phyloP scores from a whole-genome alignment of 1,140 invertebrate genomes.

The Ephestia elutella region DNA sequence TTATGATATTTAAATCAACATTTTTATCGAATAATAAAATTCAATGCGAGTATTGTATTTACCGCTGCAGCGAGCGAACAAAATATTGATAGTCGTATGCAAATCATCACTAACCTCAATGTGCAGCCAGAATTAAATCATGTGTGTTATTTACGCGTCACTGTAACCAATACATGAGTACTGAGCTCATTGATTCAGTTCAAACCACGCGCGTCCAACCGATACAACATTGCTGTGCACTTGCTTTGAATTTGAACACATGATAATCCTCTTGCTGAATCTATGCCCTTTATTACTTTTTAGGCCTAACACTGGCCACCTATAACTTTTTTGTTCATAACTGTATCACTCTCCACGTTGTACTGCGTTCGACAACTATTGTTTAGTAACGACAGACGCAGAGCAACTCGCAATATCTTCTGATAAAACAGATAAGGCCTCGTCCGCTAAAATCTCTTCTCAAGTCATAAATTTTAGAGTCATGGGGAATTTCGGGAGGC shows the following conservation, averaged over 20 bases:
- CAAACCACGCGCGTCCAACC: not conserved
- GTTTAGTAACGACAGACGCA: slow-evolving; percentile 42
- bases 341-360: slow-evolving; percentile 11
- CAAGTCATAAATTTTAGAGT: slow-evolving; percentile 66
- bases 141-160: not conserved
- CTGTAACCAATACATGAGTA: not conserved
- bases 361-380: slow-evolving; percentile 32
- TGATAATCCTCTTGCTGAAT: not conserved
- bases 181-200: not conserved
- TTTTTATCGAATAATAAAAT: not conserved
- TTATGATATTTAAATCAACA: not conserved
- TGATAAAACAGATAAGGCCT: slow-evolving; percentile 64
- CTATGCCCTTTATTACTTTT: not conserved
- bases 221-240: not conserved
- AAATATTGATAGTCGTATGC: not conserved
- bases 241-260: not conserved
- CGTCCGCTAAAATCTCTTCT: slow-evolving; percentile 61
- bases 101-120: slow-evolving; percentile 1
- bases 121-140: not conserved
- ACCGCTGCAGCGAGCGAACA: not conserved
- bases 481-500: slow-evolving; percentile 63
- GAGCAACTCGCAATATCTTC: slow-evolving; percentile 46
- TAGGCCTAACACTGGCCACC: no score
- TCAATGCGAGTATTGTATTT: not conserved
- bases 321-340: not conserved